Conservation (phyloP, 2,113 vertebrate species). For the Sapayoa aenigma region DNA sequence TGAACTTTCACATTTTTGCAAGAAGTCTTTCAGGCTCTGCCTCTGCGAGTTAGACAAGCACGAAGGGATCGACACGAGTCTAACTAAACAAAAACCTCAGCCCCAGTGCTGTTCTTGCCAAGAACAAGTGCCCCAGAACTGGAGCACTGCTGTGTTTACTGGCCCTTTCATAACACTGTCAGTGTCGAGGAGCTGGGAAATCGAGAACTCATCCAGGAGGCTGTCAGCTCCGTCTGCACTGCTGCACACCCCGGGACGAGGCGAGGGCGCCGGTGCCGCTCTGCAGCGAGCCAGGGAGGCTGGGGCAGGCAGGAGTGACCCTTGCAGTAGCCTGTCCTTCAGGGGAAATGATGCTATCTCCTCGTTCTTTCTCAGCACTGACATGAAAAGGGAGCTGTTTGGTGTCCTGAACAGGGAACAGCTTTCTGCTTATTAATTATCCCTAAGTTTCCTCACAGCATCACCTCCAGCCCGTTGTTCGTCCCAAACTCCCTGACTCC, state of each 20-base stretch:
- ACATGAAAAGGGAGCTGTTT: constrained; percentile 15
- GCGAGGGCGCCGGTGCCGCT: constrained; percentile 63
- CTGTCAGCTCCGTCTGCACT: constrained; percentile 72
- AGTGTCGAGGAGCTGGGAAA: constrained; percentile 44
- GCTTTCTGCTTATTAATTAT: not conserved
- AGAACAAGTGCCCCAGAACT: constrained; percentile 55
- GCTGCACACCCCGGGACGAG: constrained; percentile 53
- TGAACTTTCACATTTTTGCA: constrained; percentile 17
- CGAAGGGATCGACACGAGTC: not conserved
- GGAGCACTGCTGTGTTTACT: constrained; percentile 42
- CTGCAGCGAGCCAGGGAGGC: constrained; percentile 66
- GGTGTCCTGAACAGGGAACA: constrained; percentile 36
- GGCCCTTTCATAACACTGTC: constrained; percentile 59
- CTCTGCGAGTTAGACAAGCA: constrained; percentile 8
- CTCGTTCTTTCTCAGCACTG: not conserved
- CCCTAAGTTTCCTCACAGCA: not conserved
- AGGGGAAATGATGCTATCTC: constrained; percentile 52
- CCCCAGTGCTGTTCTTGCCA: constrained; percentile 42
- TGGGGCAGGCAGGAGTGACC: constrained; percentile 69
- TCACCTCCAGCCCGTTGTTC: constrained; percentile 17
- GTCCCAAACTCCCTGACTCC: not conserved
- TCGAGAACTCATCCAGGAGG: constrained; percentile 54
- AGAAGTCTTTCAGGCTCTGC: constrained; percentile 30
- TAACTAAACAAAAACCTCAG: not conserved
- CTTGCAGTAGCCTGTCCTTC: constrained; percentile 61